Base-by-base conservation (phyloP, 2,888 invertebrate species). In the Aspidiotus destructor region DNA sequence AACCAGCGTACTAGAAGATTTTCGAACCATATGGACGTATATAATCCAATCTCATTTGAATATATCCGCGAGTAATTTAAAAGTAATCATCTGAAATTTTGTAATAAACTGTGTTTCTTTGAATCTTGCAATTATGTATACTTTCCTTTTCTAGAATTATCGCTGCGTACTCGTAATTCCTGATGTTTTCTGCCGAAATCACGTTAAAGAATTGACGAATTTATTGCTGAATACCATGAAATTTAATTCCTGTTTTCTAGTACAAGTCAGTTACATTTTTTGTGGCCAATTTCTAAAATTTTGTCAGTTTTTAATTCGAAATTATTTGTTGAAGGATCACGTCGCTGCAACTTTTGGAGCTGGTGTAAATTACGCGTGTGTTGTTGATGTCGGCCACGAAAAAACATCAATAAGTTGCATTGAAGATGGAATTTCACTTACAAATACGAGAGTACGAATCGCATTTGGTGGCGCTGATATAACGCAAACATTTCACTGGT, bases 391-490 rank as follows among this genome's bases (percentile, higher is more conserved):
- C 64, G 96, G 96, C 0, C 95, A 95, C 76, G 92, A 95, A 77
- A 96, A 96, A 80, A 93, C 92, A 0, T 92, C 94, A 0, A 88
- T 97, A 17, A 93, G 93, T 2, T 97, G 96, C 79, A 93, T 96
- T 0, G 96, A 96, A 80, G 96, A 96, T 80, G 95, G 94, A 0
- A 89, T 96, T 70, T 95, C 95, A 40, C 92, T 92, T 75, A 85
- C 88, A 73, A 87, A 88, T 72, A 92, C 95, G 0, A 64, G 70
- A 28, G 65, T 72, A 0, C 69, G 71, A 62, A 52, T 72, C 44
- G 73, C 72, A 10, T 74, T 73, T 71, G 74, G 74, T n/a, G 74
- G 74, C 57, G 69, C 89, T 11, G 96, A 97, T 79, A 87, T 96
- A 0, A 91, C 93, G 0, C 90, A 93, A 77, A 86, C 90, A 8